Conservation (phyloP, 2,888 invertebrate species). For the Holacanthella duospinosa region DNA sequence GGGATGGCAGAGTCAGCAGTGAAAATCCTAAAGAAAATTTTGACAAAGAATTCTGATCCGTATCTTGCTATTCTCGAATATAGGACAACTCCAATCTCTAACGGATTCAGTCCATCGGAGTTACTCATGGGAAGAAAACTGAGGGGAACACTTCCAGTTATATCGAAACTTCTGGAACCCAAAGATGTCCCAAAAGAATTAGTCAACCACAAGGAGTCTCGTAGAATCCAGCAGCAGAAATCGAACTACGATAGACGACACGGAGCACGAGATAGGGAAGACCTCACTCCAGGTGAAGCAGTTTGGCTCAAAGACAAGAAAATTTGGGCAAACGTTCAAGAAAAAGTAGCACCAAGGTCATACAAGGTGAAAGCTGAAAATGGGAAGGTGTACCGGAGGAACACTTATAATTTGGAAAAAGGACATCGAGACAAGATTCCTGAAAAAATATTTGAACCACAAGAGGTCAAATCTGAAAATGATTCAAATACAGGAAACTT, state of each 20-base stretch:
- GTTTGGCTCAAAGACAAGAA: slow-evolving; percentile 32
- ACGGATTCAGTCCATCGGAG: not conserved
- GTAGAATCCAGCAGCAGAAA: slow-evolving; percentile 19
- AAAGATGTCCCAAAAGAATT: not conserved
- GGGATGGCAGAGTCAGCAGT: slow-evolving; percentile 28
- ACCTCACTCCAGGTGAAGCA: slow-evolving; percentile 18
- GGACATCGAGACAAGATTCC: not conserved
- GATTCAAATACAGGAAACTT: not conserved
- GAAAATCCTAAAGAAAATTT: slow-evolving; percentile 31
- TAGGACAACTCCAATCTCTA: slow-evolving; percentile 21
- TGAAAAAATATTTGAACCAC: not conserved
- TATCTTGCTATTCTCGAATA: slow-evolving; percentile 31
- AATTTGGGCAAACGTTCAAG: not conserved
- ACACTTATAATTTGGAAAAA: not conserved
- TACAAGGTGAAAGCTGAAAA: not conserved
- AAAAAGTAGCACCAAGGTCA: not conserved
- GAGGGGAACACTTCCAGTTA: not conserved
- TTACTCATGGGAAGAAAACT: slow-evolving; percentile 3
- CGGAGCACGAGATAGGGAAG: slow-evolving; percentile 18
- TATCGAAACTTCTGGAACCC: not conserved
- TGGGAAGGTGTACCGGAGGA: not conserved
- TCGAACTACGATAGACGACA: slow-evolving; percentile 25
- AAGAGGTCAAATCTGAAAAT: not conserved
- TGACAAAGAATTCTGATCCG: slow-evolving; percentile 34
- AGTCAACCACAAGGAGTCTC: slow-evolving; percentile 15